Evolutionary conservation across 2,888 invertebrate species (phyloP), one percentile per base, ranked within the genome.

Genomic region (Tetrapedia diversipes): DNA sequence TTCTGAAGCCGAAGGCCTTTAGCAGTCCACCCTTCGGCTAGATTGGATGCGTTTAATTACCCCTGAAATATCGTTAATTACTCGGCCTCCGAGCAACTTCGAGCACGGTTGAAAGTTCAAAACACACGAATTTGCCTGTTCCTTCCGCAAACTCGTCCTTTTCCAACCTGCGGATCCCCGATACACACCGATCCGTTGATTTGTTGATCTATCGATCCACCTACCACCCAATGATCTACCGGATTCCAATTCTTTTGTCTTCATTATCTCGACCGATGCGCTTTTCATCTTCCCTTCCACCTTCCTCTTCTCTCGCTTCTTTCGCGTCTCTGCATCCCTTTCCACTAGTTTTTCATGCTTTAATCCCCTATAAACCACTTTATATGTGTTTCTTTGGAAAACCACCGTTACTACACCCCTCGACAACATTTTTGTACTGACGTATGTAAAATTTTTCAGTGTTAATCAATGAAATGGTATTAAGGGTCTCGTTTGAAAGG

Each of bases 21-120:
- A 86, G 69, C 80, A 72, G 78, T 70, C 82, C 66, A 77, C 80
- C 81, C 79, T 77, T 75, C 77, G 65, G 76, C 80, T 80, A 86
- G 86, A 88, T 89, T 89, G 87, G 87, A 86, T 88, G 89, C 87
- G 91, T 88, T 91, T 91, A 91, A 91, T 91, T 91, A 91, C 90
- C 89, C 86, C 88, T 90, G 87, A 89, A 90, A 91, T 91, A 91
- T 90, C 91, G 90, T 91, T 91, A 91, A 91, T 91, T 91, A 91
- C 88, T 86, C 83, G 81, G 65, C 76, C 69, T 68, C 67, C 59
- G 68, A 66, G 80, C 74, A 79, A 79, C 64, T 79, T 79, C 68
- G 56, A 51, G 60, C 79, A 72, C 59, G 80, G 69, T 47, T 53
- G 65, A 56, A 76, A 80, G 71, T 80, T 80, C 61, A 76, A 65